Evolutionary conservation across 2,113 vertebrate genomes (phyloP).

Genomic region (Myocastor coypus): DNA sequence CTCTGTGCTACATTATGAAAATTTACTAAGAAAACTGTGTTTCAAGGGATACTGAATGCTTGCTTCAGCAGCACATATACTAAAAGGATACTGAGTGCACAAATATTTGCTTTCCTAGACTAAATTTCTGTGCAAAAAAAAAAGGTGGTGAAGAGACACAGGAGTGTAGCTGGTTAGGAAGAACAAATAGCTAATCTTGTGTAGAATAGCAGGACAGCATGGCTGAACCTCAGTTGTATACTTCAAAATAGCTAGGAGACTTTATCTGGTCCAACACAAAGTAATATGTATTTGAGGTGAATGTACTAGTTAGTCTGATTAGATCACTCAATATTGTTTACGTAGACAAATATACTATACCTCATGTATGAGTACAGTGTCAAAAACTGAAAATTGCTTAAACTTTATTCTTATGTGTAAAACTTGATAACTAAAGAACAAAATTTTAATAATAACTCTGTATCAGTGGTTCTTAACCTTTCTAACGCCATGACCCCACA

Average conservation of each 20-base stretch:
- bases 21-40: slow-evolving; percentile 47
- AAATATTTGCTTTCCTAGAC: slow-evolving; percentile 28
- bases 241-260: not conserved
- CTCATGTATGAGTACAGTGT: not conserved
- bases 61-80: not conserved
- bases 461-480: too few relatives aligned
- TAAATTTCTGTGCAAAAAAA: slow-evolving; percentile 5
- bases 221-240: not conserved
- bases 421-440: slow-evolving; percentile 24
- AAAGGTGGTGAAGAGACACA: not conserved
- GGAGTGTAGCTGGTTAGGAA: not conserved
- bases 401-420: not conserved
- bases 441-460: slow-evolving; percentile 37
- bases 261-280: not conserved
- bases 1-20: not conserved
- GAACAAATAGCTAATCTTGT: not conserved
- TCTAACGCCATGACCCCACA: too few relatives aligned
- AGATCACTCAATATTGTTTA: not conserved
- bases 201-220: not conserved
- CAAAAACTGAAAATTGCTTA: not conserved
- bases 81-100: not conserved
- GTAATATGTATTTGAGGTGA: not conserved
- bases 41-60: not conserved
- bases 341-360: not conserved
- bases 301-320: not conserved